These are phyloP conservation scores for Triplophysa tibetana DNA, from an alignment of 2,113 vertebrate genomes.

Conservation along the genomic window DNA sequence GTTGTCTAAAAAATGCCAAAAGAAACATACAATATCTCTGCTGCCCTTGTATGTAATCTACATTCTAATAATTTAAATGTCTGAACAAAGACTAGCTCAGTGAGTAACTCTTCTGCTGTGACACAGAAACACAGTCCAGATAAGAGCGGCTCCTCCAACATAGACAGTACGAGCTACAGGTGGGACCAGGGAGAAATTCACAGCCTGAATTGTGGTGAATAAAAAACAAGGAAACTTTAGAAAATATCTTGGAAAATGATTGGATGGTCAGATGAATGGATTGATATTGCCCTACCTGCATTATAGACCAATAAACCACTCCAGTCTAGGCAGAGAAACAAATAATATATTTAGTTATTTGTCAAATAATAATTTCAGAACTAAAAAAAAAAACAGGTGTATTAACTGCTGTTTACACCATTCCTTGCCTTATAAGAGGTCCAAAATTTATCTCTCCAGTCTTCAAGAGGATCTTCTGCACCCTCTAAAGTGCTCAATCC, in stretches of 20 bases:
- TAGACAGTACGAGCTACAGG: slow-evolving; percentile 74
- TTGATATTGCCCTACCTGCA: slow-evolving; percentile 69
- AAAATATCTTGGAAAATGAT: neutral
- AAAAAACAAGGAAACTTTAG: neutral
- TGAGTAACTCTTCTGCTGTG: slow-evolving; percentile 62
- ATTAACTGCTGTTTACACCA: neutral
- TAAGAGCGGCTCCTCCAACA: slow-evolving; percentile 68
- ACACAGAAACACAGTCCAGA: slow-evolving; percentile 76
- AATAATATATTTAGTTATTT: slow-evolving; percentile 3
- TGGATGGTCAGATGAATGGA: neutral
- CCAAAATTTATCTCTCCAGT: slow-evolving; percentile 79
- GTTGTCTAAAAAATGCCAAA: neutral
- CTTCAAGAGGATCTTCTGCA: slow-evolving; percentile 70
- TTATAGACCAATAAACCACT: slow-evolving; percentile 74
- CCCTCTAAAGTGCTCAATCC: slow-evolving; percentile 77
- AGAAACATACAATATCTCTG: no score
- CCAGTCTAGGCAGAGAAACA: slow-evolving; percentile 66
- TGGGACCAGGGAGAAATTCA: slow-evolving; percentile 76
- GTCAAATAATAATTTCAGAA: neutral
- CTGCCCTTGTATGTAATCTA: neutral
- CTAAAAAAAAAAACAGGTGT: neutral
- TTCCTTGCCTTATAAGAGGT: slow-evolving; percentile 73
- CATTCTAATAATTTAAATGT: neutral
- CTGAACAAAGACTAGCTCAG: neutral
- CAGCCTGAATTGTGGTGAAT: slow-evolving; percentile 59